Conservation (phyloP, 2,113 vertebrate species). For the Dipodomys spectabilis region DNA sequence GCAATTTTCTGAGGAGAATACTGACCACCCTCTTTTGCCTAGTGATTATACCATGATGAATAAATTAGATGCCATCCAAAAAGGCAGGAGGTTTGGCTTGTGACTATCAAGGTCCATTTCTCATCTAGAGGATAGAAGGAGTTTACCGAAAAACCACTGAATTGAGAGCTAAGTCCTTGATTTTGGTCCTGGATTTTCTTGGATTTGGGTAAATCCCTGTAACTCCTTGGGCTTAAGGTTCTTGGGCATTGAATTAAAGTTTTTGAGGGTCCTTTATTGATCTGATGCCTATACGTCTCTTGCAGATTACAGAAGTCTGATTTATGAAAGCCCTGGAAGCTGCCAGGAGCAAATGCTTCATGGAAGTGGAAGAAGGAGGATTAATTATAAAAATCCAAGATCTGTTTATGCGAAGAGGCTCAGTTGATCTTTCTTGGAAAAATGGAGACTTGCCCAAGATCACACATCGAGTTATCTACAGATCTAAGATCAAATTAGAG, state of each 20-base stretch:
- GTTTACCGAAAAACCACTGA: neutral
- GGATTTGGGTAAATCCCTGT: neutral
- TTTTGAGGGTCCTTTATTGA: neutral
- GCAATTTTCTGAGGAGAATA: conserved; percentile 26
- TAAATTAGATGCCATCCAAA: neutral
- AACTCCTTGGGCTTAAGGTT: neutral
- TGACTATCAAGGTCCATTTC: conserved; percentile 14
- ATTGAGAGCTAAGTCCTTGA: neutral
- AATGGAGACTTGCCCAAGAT: neutral
- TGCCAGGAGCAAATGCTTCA: neutral
- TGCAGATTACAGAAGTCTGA: neutral
- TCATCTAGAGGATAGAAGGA: neutral
- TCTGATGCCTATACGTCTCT: neutral
- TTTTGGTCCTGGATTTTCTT: neutral
- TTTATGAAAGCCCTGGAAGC: conserved; percentile 27
- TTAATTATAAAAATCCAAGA: neutral
- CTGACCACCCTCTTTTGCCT: conserved; percentile 4
- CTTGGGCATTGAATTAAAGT: neutral
- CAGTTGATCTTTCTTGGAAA: neutral
- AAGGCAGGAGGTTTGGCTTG: neutral
- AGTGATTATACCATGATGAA: neutral
- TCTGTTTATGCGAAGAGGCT: conserved; percentile 20
- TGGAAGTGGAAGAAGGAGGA: neutral
- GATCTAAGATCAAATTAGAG: neutral
- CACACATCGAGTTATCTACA: neutral